Percentiles rank a stretch among this genome's conserved stretches.
Evolutionary conservation across 1,140 invertebrate genomes (phyloP).

Genomic region (Achroia grisella): DNA sequence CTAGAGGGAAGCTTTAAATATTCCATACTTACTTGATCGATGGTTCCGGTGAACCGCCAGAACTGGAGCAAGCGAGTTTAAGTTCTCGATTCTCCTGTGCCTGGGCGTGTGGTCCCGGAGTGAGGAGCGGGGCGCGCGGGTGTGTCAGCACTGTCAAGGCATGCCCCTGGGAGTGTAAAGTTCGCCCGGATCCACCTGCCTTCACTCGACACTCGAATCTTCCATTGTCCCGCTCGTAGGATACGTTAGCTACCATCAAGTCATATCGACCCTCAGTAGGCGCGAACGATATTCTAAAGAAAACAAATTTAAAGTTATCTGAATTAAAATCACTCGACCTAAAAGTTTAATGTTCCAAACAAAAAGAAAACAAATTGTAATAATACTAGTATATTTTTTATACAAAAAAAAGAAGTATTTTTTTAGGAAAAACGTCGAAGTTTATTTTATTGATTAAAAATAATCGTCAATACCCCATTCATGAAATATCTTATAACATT

Average conservation of each 20-base stretch:
- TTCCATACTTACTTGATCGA: constrained; percentile 78
- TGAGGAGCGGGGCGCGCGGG: constrained; percentile 85
- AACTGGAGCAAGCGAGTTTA: constrained; percentile 87
- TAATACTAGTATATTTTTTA: too few relatives aligned
- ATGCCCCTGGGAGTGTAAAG: constrained; percentile 88
- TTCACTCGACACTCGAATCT: constrained; percentile 93
- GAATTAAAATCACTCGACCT: too few relatives aligned
- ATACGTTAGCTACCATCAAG: constrained; percentile 88
- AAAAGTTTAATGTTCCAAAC: too few relatives aligned
- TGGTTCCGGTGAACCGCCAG: constrained; percentile 92
- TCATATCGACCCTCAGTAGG: constrained; percentile 90
- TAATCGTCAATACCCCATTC: too few relatives aligned
- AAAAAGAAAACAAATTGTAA: too few relatives aligned
- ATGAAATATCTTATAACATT: too few relatives aligned
- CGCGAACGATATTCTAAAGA: constrained; percentile 80
- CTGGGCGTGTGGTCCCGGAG: constrained; percentile 79
- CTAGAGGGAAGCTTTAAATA: too few relatives aligned
- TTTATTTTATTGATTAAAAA: too few relatives aligned
- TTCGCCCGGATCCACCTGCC: constrained; percentile 85
- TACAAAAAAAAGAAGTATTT: too few relatives aligned
- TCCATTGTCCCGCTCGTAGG: constrained; percentile 92
- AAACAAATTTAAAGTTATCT: too few relatives aligned
- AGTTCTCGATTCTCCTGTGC: constrained; percentile 86
- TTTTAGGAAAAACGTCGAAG: too few relatives aligned
- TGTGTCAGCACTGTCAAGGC: constrained; percentile 89